Conservation (phyloP, 2,888 invertebrate species). For the Lasioglossum zephyrum region DNA sequence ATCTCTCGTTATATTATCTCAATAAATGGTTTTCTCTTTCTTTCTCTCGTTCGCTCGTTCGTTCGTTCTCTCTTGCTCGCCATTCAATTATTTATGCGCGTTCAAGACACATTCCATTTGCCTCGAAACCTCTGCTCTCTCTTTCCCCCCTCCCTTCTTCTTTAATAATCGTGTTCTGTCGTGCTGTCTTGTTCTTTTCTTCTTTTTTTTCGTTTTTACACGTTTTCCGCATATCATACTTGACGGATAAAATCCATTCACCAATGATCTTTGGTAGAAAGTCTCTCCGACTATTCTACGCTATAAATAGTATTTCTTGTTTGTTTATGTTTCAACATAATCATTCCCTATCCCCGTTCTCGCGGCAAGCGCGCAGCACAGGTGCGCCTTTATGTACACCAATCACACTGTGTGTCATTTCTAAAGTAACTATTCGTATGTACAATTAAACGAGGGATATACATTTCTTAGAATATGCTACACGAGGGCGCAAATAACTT, state of each 20-base stretch:
- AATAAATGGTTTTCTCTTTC: constrained; percentile 73
- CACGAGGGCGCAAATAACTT: constrained; percentile 25
- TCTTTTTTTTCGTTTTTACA: constrained; percentile 42
- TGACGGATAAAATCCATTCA: constrained; percentile 64
- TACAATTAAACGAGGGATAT: constrained; percentile 72
- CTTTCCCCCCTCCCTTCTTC: constrained; percentile 61
- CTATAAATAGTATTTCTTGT: constrained; percentile 72
- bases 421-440: constrained; percentile 72
- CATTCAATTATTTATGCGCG: constrained; percentile 62
- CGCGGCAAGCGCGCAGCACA: constrained; percentile 54
- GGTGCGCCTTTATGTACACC: constrained; percentile 68
- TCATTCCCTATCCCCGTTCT: constrained; percentile 57
- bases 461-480: constrained; percentile 57
- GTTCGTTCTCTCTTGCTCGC: constrained; percentile 58
- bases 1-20: constrained; percentile 80
- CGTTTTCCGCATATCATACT: constrained; percentile 53
- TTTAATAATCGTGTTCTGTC: constrained; percentile 74
- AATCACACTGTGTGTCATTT: constrained; percentile 61
- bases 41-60: constrained; percentile 34
- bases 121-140: constrained; percentile 39
- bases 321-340: constrained; percentile 65
- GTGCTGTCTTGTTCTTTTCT: constrained; percentile 69
- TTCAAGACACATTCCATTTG: constrained; percentile 56
- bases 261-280: constrained; percentile 72
- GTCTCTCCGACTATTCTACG: constrained; percentile 74